Base-by-base conservation (phyloP, 53 echinoderm and acorn worm genomes). In the Holothuria scabra region DNA sequence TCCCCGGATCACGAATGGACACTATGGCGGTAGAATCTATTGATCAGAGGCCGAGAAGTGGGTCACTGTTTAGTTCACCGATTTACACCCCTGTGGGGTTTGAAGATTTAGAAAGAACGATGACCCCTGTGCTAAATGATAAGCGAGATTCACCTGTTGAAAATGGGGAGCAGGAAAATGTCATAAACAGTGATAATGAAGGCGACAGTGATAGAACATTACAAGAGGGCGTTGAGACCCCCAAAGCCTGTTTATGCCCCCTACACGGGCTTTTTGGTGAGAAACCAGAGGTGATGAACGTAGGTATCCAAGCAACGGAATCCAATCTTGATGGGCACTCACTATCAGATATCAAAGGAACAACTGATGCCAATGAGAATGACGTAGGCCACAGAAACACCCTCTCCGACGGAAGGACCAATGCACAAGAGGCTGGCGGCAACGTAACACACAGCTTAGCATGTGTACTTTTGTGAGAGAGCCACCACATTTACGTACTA, bases 41-140 rank as follows among this genome's bases (percentile, higher is more conserved):
- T 16, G 72, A 72, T 9, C 44, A 72, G n/a, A 38, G 72, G 23
- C 72, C 72, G 14, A 37, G 72, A 72, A 72, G 72, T 21, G 72
- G 72, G 0, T 72, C 72, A 20, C 46, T 72, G 12, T 72, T 72
- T 22, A 72, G 72, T 72, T 72, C 72, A 11, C 72, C 72, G 12
- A 46, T 72, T 72, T 72, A 72, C 23, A 72, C 72, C 25, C 72
- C 72, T 21, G 72, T 72, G 22, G 72, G 72, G 4, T 72, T 72
- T 46, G 72, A 72, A 26, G 48, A 72, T 23, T 8, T 72, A 13
- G 46, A 72, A 46, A n/a, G n/a, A 72, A 23, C 21, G 2, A 52
- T 52, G 16, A 16, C 52, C 14, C 52, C 52, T 16, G 2, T 18
- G 18, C 52, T 16, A 52, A 52, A 52, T 52, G 52, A 52, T 1